Evolutionary conservation across 1,140 invertebrate genomes (phyloP), one percentile per base, ranked within the genome.

Genomic region (Philopotamus ludificatus): DNA sequence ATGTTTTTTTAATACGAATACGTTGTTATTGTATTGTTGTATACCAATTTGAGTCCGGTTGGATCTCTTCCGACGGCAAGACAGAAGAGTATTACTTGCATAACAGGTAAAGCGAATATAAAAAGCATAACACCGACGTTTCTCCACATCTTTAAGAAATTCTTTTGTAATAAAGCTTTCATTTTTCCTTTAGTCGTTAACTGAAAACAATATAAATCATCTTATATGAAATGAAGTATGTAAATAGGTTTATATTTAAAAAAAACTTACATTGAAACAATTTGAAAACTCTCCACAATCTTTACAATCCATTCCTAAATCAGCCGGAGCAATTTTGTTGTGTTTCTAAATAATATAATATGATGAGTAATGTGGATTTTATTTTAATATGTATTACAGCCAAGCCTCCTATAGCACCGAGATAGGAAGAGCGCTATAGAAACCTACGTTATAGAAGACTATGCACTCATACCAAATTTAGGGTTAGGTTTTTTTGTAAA

Each of bases 71-170:
- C 95, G 69, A 98, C 95, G 20, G 94, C 93, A 66, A 96, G 75
- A 77, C 95, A 98, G 82, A 98, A 98, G 2, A 97, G 84, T 47
- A 96, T 90, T n/a, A 94, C 93, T 82, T 98, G 94, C 78, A 94
- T 88, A 1, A 94, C 90, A 25, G 95, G 95, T 70, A 98, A 78
- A 8, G 90, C 88, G 73, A 97, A 94, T 72, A 97, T 93, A 78
- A 97, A 97, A 63, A 92, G 77, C 87, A 95, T 92, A 16, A 95
- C 88, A 42, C 91, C 92, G 47, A 95, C 89, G 76, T 97, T 97
- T 67, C 95, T 84, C 87, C 90, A 93, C 89, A 97, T 94, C 66
- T 92, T 85, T 22, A 95, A 83, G 74, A 96, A 89, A 78, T 97
- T 98, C 79, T 98, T 98, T 77, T 93, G 90, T 54, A 95, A 82